Evolutionary conservation across 1,140 invertebrate species (phyloP).

Genomic region (Brachionus asplanchnoidis): DNA sequence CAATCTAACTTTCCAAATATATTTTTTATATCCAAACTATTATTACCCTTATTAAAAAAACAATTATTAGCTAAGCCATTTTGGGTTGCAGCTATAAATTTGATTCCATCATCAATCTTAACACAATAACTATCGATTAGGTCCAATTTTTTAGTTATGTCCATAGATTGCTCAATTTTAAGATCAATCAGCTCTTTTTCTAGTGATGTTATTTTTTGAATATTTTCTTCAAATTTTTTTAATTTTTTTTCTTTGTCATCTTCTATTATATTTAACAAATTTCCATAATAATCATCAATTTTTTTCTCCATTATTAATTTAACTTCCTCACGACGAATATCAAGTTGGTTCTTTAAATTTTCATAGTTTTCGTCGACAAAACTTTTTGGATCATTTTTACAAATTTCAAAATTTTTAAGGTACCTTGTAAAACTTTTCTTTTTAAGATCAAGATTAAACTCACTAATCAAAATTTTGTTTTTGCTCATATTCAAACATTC

Average conservation of each 20-base stretch:
- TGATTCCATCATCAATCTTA: neutral
- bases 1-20: neutral
- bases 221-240: neutral
- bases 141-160: too few species aligned
- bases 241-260: neutral
- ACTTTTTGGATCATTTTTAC: neutral
- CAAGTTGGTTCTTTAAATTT: neutral
- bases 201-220: neutral
- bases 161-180: neutral
- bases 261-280: neutral
- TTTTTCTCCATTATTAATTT: neutral
- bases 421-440: neutral
- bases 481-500: neutral
- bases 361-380: neutral
- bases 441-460: neutral
- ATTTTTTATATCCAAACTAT: too few species aligned
- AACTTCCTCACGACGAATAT: neutral
- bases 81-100: too few species aligned
- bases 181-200: neutral
- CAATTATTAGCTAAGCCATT: too few species aligned
- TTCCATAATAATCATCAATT: neutral
- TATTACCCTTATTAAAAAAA: too few species aligned
- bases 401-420: neutral
- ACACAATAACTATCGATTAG: too few species aligned
- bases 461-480: neutral